Base-by-base conservation (phyloP, 2,113 vertebrate species). In the Podarcis muralis region DNA sequence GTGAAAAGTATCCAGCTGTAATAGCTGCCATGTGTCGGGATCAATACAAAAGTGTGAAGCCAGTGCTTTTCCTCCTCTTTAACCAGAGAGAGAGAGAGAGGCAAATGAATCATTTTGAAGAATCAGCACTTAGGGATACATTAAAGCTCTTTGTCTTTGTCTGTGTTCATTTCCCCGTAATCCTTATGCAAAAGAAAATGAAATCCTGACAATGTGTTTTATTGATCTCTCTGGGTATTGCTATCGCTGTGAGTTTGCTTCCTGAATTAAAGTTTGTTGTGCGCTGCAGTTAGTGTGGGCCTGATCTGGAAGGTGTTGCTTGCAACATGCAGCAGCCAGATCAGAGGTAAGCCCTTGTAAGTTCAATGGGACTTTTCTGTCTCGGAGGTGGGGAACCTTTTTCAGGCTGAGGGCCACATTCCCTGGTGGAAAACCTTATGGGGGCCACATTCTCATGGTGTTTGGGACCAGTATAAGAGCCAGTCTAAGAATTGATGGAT, bases 101-200 rank as follows among this genome's bases (percentile, higher is more conserved):
- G 74, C 65, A 87, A 71, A 80, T 78, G 72, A 83, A 84, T 90
- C 75, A 87, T 90, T 87, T 65, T 57, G 62, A 79, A 79, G 85
- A 83, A 84, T 62, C 81, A 78, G 81, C 81, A 83, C 66, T 87
- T 78, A 9, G 85, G 23, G 18, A 79, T 40, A 30, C 53, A 80
- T 66, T 76, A 59, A 57, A 12, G 20, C 53, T 59, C 48, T 40
- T 72, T 74, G 32, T 90, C 68, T 69, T 87, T 84, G 32, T 68
- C 75, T 87, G 74, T 59, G 62, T 16, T 68, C 53, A 18, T 77
- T 90, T 87, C 68, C 37, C 32, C 68, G 18, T 22, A 83, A 27
- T 79, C 65, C 65, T 75, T 82, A 72, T 87, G 76, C 72, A 76
- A 84, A 83, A 43, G 74, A 71, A 72, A 79, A 69, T 82, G 79